A percentile compares a stretch with the other conserved stretches of the same genome.
phyloP scores from a whole-genome alignment of 2,888 invertebrate species.

The Lamproptera curius region DNA sequence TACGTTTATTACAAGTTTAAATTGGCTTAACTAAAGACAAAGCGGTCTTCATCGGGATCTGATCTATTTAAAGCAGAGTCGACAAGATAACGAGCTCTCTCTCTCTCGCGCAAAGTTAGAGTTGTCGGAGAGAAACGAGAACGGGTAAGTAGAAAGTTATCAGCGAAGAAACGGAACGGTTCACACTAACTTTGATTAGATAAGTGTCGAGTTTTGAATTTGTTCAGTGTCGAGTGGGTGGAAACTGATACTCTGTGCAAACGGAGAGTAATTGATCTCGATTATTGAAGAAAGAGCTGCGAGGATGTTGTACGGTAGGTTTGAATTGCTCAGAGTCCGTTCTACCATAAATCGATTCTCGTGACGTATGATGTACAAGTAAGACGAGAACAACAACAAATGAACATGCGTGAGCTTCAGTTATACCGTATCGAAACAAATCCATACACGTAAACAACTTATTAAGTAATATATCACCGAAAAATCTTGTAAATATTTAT shows the following conservation, averaged over 20 bases:
- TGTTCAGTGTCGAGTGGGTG: constrained; percentile 16
- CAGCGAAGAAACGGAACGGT: constrained; percentile 12
- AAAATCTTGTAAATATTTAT: constrained; percentile 6
- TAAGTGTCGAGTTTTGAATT: constrained; percentile 16
- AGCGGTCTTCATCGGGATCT: background rate
- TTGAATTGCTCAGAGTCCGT: constrained; percentile 54
- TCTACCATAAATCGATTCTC: constrained; percentile 41
- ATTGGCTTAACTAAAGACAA: background rate
- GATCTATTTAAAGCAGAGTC: constrained; percentile 11
- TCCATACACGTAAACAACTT: constrained; percentile 15
- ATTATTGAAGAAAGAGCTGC: constrained; percentile 1
- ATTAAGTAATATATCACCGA: constrained; percentile 4
- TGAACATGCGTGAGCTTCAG: constrained; percentile 63
- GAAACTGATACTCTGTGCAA: constrained; percentile 6
- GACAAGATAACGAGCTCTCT: constrained; percentile 3
- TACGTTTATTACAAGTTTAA: background rate
- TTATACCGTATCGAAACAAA: constrained; percentile 23
- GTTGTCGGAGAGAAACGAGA: constrained; percentile 6
- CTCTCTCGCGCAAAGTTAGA: constrained; percentile 3
- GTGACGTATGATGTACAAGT: constrained; percentile 51
- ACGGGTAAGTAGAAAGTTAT: constrained; percentile 10
- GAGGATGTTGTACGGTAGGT: constrained; percentile 26
- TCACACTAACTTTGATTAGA: constrained; percentile 15
- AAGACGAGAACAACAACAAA: constrained; percentile 60
- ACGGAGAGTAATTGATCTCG: background rate